Evolutionary conservation across 2,797 vertebrate species (phyloP).

Genomic region (Geotrypetes seraphini): DNA sequence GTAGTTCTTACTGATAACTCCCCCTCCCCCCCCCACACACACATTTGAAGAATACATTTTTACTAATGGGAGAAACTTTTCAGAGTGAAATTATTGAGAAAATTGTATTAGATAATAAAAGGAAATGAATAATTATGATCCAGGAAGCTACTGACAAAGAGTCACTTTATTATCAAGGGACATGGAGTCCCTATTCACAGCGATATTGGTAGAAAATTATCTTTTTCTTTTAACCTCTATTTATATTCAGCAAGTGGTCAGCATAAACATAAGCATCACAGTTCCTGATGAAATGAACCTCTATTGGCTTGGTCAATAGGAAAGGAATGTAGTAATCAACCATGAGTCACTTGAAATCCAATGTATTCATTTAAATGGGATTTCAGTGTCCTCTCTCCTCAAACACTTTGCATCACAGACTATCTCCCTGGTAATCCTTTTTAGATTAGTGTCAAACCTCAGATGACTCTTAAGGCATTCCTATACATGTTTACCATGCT

Average conservation of each 20-base stretch:
- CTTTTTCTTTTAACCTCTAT: constrained; percentile 8
- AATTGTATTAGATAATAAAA: too few relatives aligned
- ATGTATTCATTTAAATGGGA: background rate
- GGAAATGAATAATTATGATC: too few relatives aligned
- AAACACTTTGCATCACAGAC: constrained; percentile 5
- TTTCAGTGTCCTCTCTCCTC: background rate
- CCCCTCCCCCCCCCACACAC: too few relatives aligned
- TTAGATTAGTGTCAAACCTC: constrained; percentile 26
- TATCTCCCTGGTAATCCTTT: constrained; percentile 31
- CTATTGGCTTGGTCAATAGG: constrained; percentile 3
- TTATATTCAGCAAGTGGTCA: background rate
- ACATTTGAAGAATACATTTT: too few relatives aligned
- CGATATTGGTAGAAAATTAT: constrained; percentile 4
- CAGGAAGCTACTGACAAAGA: too few relatives aligned
- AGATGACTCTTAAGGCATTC: constrained; percentile 18
- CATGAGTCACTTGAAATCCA: background rate
- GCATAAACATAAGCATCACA: background rate
- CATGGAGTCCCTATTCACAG: constrained; percentile 11
- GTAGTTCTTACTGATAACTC: too few relatives aligned
- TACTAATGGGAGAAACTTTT: too few relatives aligned
- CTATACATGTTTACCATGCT: constrained; percentile 34
- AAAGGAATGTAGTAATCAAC: constrained; percentile 1
- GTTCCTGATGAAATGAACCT: constrained; percentile 13
- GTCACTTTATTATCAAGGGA: background rate
- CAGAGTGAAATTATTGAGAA: too few relatives aligned